Percentiles rank a stretch among this genome's conserved stretches.
Evolutionary conservation across 2,797 vertebrate species (phyloP).

Genomic region (Steatocranus sp.): DNA sequence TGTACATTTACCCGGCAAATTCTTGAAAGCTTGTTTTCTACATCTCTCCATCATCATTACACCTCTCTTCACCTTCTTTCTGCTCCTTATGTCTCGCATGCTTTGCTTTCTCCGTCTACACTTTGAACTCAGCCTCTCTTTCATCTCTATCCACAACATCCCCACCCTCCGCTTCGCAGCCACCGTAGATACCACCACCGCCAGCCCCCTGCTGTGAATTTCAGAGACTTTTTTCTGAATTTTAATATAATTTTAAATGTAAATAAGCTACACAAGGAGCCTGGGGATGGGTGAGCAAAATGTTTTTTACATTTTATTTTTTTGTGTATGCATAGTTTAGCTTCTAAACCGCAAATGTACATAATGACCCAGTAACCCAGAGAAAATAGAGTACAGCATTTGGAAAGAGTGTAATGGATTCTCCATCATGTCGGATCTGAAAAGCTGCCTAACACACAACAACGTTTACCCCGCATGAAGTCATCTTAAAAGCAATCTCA

Average conservation of each 20-base stretch:
- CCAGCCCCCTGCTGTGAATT: constrained; percentile 42
- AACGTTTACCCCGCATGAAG: constrained; percentile 42
- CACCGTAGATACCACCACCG: not conserved
- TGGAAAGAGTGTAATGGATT: constrained; percentile 19
- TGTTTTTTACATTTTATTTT: not conserved
- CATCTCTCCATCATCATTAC: constrained; percentile 22
- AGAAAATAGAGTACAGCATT: constrained; percentile 31
- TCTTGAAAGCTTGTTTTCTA: constrained; percentile 48
- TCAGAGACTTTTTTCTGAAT: constrained; percentile 5
- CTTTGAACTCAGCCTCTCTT: constrained; percentile 60
- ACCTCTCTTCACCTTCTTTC: constrained; percentile 1
- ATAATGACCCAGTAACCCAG: constrained; percentile 52
- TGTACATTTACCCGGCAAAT: constrained; percentile 34
- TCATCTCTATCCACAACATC: constrained; percentile 49
- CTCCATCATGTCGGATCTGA: constrained; percentile 8
- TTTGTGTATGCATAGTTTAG: not conserved
- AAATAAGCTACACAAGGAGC: not conserved
- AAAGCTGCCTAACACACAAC: constrained; percentile 25
- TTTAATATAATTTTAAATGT: constrained; percentile 4
- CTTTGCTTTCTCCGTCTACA: constrained; percentile 15
- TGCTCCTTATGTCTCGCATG: constrained; percentile 12
- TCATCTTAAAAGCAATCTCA: constrained; percentile 64
- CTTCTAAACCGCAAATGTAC: not conserved
- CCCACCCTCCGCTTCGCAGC: constrained; percentile 6
- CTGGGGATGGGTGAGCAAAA: not conserved